Base-by-base conservation (phyloP, 1,140 invertebrate species). In the Drosophila virilis region DNA sequence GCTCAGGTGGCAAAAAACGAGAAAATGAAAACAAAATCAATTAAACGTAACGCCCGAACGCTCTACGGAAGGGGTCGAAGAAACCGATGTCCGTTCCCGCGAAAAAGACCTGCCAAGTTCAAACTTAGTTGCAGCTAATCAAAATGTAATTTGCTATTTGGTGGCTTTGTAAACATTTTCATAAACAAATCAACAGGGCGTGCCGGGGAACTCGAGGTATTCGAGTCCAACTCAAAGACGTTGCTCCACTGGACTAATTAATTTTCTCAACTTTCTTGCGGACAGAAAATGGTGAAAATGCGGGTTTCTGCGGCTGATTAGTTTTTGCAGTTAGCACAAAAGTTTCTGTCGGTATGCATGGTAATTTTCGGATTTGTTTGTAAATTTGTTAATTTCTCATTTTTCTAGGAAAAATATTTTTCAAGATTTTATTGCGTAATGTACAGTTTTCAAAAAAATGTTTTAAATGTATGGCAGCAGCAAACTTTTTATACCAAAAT, bases 181-280 rank as follows among this genome's bases (percentile, higher is more conserved):
- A 74, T 73, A 61, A 68, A 54, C 79, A 68, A 69, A 55, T 60
- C 67, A 74, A 58, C 45, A 48, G 52, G 58, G 58, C 74, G 62
- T 54, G 28, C 37, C 45, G 28, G 8, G 57, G 8, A 35, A 33
- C 12, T 28, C 13, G 38, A 32, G 43, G 37, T 57, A 58, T 35
- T n/a, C 28, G n/a, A 15, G 17, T 13, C 35, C 45, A 3, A 6
- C 45, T 38, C 10, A 22, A 35, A 51, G 32, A 50, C 37, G 6
- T 60, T 69, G 46, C 76, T 68, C 72, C 79, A 74, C 66, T 83
- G 83, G 77, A 77, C 84, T 88, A 88, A 88, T 88, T 88, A 89
- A 88, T 83, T 83, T 79, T 66, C 65, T 43, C 55, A 86, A 88
- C 71, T 88, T 86, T 68, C 78, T 60, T 69, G 60, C 64, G 58